A percentile compares a stretch with the other conserved stretches of the same genome.
Conservation (phyloP, 2,888 invertebrate species). For the Aplocera efformata region DNA sequence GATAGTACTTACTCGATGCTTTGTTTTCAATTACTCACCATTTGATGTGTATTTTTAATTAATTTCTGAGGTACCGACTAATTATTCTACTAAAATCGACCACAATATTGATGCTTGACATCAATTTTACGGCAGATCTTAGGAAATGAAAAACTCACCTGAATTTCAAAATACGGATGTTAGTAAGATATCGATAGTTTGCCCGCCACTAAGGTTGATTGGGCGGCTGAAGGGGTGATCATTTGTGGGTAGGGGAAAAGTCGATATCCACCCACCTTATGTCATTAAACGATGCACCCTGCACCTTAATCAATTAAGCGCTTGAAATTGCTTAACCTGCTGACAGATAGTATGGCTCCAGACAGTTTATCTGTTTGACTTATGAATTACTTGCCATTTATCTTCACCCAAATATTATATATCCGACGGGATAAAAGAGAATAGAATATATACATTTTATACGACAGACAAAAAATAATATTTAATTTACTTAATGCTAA, state of each 20-base stretch:
- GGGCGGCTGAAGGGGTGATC: slow-evolving; percentile 62
- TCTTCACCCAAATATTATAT: no score
- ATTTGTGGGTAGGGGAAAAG: slow-evolving; percentile 61
- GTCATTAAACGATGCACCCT: slow-evolving; percentile 66
- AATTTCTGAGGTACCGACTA: no score
- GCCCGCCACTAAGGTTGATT: slow-evolving; percentile 56
- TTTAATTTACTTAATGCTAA: no score
- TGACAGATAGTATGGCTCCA: not conserved
- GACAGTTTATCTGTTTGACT: not conserved
- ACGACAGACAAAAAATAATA: no score
- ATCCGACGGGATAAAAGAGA: no score
- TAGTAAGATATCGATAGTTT: slow-evolving; percentile 4
- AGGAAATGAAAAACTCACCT: not conserved
- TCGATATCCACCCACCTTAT: slow-evolving; percentile 64
- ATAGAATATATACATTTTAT: no score
- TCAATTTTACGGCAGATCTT: no score
- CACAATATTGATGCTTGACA: not conserved
- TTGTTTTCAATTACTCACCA: no score
- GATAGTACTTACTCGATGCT: no score
- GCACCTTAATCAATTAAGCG: slow-evolving; percentile 53
- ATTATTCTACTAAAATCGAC: not conserved
- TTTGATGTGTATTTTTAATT: no score
- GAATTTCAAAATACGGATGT: slow-evolving; percentile 1
- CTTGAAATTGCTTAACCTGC: not conserved
- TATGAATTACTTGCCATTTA: no score